A percentile compares a stretch with the other conserved stretches of the same genome.
Evolutionary conservation across 2,113 vertebrate species (phyloP).

Genomic region (Phrynosoma platyrhinos): DNA sequence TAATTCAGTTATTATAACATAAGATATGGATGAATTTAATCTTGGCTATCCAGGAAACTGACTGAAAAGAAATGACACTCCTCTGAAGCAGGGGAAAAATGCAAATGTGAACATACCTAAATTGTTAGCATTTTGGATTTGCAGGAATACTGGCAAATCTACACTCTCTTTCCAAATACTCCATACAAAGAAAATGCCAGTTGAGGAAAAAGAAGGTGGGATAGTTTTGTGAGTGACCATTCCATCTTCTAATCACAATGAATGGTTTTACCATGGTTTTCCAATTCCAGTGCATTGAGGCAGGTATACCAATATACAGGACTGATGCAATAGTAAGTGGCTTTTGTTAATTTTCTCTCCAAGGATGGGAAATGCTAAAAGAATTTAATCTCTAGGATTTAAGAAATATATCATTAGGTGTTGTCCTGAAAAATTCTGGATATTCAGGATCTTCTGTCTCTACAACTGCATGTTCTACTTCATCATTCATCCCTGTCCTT

Average conservation of each 20-base stretch:
- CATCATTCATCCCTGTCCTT: background rate
- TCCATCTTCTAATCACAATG: background rate
- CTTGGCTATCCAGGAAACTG: background rate
- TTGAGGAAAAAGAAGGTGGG: too few species aligned
- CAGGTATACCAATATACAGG: background rate
- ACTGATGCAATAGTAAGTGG: background rate
- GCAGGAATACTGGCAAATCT: too few species aligned
- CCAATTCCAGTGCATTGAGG: background rate
- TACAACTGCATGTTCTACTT: background rate
- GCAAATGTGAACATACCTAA: background rate
- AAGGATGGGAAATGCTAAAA: background rate
- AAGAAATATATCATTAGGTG: background rate
- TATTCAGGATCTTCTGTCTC: background rate
- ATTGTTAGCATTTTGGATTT: background rate
- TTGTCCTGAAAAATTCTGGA: background rate
- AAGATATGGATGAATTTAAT: too few species aligned
- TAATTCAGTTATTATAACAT: too few species aligned
- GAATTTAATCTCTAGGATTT: background rate
- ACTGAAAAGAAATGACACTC: background rate
- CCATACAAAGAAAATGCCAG: too few species aligned
- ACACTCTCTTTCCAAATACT: too few species aligned
- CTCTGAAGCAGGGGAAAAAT: background rate
- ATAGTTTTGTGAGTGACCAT: background rate
- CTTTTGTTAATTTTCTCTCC: background rate
- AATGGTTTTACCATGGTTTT: background rate